Base-by-base conservation (phyloP, 2,888 invertebrate genomes). In the Micropterix aruncella region DNA sequence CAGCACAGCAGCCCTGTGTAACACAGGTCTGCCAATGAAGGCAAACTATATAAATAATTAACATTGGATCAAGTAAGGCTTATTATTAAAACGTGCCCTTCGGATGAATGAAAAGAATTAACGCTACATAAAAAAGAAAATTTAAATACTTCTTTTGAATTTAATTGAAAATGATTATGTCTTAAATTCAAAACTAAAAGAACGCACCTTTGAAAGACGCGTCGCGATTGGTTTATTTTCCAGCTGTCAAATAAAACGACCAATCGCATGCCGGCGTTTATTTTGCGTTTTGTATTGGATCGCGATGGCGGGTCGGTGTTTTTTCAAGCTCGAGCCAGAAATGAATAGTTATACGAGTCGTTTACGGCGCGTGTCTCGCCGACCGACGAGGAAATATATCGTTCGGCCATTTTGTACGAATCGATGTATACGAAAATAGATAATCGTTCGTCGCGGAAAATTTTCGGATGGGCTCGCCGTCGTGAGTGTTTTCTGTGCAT, bases 261-360 rank as follows among this genome's bases (percentile, higher is more conserved):
- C 40, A 40, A 40, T 40, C 16, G 3, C 16, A 5, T 7, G 4
- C 4, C 16, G 40, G 3, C 12, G 17, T 14, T 5, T 40, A 7
- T 16, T 14, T 16, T 17, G 40, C 3, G n/a, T 7, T 16, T 16
- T 16, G 9, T 7, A 16, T 16, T 40, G 41, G 42, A 43, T 46
- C 46, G 46, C 44, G 48, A 70, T 70, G 70, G 70, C 70, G 70
- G 69, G 60, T 63, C 62, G 56, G 60, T 64, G 64, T 68, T 70
- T 69, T 69, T 70, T 68, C 66, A 61, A 65, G 60, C 62, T 61
- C 61, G 65, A 64, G 64, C 61, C 62, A 62, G 66, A 69, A 69
- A 68, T 65, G 65, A 65, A 63, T 64, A 60, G 63, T 58, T 64
- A 64, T 65, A 65, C 67, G 65, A 64, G 66, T 64, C 61, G 64